Evolutionary conservation across 2,888 invertebrate species (phyloP).

Genomic region (Kryphioiulus occultus): DNA sequence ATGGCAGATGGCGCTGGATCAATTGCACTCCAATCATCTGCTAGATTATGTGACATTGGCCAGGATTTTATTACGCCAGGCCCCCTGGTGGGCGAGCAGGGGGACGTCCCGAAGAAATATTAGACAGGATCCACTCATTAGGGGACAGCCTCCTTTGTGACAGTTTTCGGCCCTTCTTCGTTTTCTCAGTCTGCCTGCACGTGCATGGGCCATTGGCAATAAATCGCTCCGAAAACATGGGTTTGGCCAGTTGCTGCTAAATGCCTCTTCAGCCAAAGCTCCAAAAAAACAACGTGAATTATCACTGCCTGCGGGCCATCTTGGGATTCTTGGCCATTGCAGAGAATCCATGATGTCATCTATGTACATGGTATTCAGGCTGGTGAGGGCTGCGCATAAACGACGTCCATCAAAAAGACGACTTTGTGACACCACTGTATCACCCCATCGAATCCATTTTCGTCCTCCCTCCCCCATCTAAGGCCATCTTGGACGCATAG

Average conservation of each 20-base stretch:
- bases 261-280: not conserved
- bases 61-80: not conserved
- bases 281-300: not conserved
- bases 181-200: not conserved
- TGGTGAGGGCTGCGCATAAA: no score
- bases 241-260: not conserved
- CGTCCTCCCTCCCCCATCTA: no score
- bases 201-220: not conserved
- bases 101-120: constrained; percentile 21
- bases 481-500: no score
- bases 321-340: not conserved
- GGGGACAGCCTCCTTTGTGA: not conserved
- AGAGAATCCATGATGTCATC: not conserved
- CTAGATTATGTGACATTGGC: constrained; percentile 31
- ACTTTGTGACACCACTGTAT: no score
- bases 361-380: no score
- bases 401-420: no score
- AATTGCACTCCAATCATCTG: not conserved
- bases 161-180: constrained; percentile 15
- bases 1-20: constrained; percentile 35
- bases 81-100: constrained; percentile 11
- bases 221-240: not conserved
- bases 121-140: constrained; percentile 19
- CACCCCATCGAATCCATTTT: no score
- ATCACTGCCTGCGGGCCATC: constrained; percentile 9